Percentiles rank a stretch among this genome's conserved stretches.
phyloP scores from a whole-genome alignment of 2,113 vertebrate genomes.

The Oryzias curvinotus region DNA sequence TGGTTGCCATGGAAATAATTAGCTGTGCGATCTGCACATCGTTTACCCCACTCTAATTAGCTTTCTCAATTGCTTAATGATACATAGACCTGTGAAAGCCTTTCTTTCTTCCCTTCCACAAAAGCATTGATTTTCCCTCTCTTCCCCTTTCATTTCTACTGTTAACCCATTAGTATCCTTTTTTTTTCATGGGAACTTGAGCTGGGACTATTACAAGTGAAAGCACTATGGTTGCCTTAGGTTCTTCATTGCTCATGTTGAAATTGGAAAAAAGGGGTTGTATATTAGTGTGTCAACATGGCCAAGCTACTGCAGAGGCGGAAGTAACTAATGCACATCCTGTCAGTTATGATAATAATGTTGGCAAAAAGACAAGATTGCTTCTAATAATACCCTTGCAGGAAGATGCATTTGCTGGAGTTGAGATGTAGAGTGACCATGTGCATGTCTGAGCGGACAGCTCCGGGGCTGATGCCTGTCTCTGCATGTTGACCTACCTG shows the following conservation, averaged over 20 bases:
- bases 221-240: conserved; percentile 54
- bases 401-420: conserved; percentile 61
- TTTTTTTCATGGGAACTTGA: conserved; percentile 72
- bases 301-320: conserved; percentile 34
- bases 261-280: conserved; percentile 47
- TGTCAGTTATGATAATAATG: conserved; percentile 67
- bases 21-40: conserved; percentile 74
- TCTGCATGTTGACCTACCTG: conserved; percentile 68
- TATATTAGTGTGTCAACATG: conserved; percentile 54
- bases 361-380: conserved; percentile 60
- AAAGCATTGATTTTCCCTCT: conserved; percentile 77
- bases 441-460: conserved; percentile 54
- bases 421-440: conserved; percentile 58
- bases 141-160: conserved; percentile 75
- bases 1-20: conserved; percentile 84
- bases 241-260: conserved; percentile 45
- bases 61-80: conserved; percentile 85
- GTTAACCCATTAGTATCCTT: conserved; percentile 79
- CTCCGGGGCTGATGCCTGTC: conserved; percentile 63
- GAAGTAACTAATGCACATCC: conserved; percentile 72
- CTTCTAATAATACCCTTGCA: conserved; percentile 67
- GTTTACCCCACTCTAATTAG: conserved; percentile 77
- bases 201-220: conserved; percentile 69
- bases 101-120: conserved; percentile 77
- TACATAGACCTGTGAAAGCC: conserved; percentile 82